These are phyloP conservation scores for Muscicapa comitata DNA, from an alignment of 2,797 vertebrate species.

Conservation along the genomic window DNA sequence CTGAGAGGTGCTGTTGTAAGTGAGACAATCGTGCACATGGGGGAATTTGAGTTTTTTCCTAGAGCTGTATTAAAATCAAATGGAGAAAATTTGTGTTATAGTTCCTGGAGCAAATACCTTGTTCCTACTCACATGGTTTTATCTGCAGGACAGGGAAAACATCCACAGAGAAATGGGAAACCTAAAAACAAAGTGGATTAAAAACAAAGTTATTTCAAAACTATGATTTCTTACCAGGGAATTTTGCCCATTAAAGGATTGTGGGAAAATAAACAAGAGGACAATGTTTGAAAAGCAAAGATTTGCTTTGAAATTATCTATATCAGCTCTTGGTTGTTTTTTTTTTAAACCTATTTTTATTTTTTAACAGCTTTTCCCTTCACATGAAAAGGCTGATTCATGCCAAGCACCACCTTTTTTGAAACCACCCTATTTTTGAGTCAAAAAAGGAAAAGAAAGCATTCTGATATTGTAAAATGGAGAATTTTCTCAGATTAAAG, in stretches of 20 bases:
- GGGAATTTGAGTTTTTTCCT: neutral
- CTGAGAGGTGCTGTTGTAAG: slow-evolving; percentile 1
- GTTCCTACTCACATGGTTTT: neutral
- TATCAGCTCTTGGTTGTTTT: neutral
- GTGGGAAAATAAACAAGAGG: slow-evolving; percentile 12
- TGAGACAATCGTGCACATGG: neutral
- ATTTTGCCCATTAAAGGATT: neutral
- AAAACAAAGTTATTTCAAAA: slow-evolving; percentile 16
- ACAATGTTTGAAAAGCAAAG: neutral
- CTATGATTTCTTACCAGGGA: neutral
- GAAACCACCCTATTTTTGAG: neutral
- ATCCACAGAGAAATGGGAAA: neutral
- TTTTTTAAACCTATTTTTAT: neutral
- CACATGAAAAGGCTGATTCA: neutral
- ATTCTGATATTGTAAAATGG: neutral
- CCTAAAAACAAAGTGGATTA: neutral
- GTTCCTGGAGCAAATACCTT: neutral
- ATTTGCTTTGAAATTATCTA: slow-evolving; percentile 10
- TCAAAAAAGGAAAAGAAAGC: neutral
- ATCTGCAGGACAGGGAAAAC: neutral
- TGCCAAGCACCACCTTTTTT: neutral
- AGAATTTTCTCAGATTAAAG: neutral
- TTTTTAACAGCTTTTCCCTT: neutral
- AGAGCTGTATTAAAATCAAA: neutral
- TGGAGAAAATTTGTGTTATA: neutral